Percentiles rank a stretch among this genome's conserved stretches.
Conservation (phyloP, 2,888 invertebrate genomes). For the Caenorhabditis afra region DNA sequence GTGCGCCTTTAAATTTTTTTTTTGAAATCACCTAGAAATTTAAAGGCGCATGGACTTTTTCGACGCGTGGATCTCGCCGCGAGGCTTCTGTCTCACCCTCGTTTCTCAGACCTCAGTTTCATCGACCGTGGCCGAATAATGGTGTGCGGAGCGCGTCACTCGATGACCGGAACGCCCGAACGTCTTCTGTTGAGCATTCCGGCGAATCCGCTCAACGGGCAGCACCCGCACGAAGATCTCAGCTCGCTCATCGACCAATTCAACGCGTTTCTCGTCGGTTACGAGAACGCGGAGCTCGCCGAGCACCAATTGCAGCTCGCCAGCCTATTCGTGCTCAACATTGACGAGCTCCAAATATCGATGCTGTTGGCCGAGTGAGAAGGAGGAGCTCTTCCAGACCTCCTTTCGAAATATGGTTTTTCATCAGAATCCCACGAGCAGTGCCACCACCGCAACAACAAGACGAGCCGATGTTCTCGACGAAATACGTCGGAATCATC, state of each 20-base stretch:
- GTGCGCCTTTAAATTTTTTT: no score
- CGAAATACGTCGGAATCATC: slow-evolving; percentile 36
- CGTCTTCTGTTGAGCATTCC: slow-evolving; percentile 37
- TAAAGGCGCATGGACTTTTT: no score
- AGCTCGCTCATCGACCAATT: slow-evolving; percentile 35
- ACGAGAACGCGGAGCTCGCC: background rate
- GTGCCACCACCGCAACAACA: no score
- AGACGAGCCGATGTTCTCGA: slow-evolving; percentile 23
- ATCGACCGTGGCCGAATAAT: slow-evolving; percentile 35
- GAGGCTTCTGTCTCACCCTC: no score
- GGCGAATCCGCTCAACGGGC: slow-evolving; percentile 33
- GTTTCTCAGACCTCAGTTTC: slow-evolving; percentile 32
- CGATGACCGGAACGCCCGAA: slow-evolving; percentile 15
- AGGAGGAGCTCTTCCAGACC: background rate
- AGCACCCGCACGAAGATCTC: slow-evolving; percentile 23
- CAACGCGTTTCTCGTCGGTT: slow-evolving; percentile 25
- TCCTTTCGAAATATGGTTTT: no score
- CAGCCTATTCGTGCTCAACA: slow-evolving; percentile 31
- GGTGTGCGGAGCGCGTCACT: slow-evolving; percentile 34
- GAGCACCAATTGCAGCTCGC: slow-evolving; percentile 9
- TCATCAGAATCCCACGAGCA: slow-evolving; percentile 9
- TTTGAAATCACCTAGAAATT: no score
- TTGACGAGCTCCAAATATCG: slow-evolving; percentile 31
- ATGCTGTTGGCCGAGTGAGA: slow-evolving; percentile 42
- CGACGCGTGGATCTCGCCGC: no score